Evolutionary conservation across 2,113 vertebrate species (phyloP).

Genomic region (Mesoclemmys tuberculata): DNA sequence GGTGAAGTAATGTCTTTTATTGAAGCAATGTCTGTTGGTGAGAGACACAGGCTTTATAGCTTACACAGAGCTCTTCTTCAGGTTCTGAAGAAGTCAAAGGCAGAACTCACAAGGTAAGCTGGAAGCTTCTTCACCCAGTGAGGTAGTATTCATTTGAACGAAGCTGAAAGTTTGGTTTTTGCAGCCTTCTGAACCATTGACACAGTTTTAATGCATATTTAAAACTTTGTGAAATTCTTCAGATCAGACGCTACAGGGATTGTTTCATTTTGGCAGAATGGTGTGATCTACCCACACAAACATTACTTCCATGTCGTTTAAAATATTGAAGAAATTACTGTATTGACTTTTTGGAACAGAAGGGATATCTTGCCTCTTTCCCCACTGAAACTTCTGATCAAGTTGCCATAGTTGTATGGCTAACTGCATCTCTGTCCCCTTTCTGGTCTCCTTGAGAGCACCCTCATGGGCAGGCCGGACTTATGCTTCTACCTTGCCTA

Average conservation of each 20-base stretch:
- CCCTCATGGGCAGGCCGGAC: not conserved
- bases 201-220: not conserved
- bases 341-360: not conserved
- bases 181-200: not conserved
- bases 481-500: not conserved
- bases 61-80: too few species aligned
- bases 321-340: not conserved
- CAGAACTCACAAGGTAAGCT: not conserved
- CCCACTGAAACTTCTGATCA: not conserved
- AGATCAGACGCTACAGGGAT: not conserved
- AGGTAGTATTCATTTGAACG: not conserved
- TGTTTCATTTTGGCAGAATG: not conserved
- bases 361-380: conserved; percentile 19
- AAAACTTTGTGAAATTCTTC: conserved; percentile 6
- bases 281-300: not conserved
- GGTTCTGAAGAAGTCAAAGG: not conserved
- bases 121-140: not conserved
- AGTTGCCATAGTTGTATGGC: not conserved
- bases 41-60: too few species aligned
- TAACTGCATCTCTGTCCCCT: not conserved
- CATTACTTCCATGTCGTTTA: not conserved
- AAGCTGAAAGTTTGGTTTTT: not conserved
- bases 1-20: too few species aligned
- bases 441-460: not conserved
- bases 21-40: too few species aligned